Evolutionary conservation across 1,140 invertebrate genomes (phyloP).

Genomic region (Coenobita brevimanus): DNA sequence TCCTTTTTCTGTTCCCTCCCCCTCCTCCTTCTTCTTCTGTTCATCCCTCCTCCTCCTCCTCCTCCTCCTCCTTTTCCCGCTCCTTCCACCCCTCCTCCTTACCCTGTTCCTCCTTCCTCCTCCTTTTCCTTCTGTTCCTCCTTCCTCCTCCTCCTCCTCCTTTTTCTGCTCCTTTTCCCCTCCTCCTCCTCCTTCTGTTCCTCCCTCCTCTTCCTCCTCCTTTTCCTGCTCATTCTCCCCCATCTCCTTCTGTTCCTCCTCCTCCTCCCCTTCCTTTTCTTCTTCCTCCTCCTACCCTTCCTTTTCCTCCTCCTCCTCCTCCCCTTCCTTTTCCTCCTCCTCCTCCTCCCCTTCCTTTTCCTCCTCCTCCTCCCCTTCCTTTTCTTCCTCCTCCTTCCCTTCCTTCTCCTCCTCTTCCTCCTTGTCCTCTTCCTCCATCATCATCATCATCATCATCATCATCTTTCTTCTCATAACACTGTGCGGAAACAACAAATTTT

Average conservation of each 20-base stretch:
- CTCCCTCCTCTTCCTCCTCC: too few relatives aligned
- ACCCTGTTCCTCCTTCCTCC: not conserved
- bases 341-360: not conserved
- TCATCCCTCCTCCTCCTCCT: not conserved
- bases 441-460: too few relatives aligned
- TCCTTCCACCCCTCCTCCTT: not conserved
- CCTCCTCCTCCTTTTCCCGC: not conserved
- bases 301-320: not conserved
- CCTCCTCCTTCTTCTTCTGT: not conserved
- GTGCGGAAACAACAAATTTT: too few relatives aligned
- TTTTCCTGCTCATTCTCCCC: too few relatives aligned
- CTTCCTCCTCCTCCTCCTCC: not conserved
- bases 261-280: not conserved
- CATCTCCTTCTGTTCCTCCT: too few relatives aligned
- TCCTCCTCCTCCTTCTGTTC: too few relatives aligned
- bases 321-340: not conserved
- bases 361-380: too few relatives aligned
- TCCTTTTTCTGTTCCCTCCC: not conserved
- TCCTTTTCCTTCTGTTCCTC: not conserved
- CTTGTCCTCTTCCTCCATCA: too few relatives aligned
- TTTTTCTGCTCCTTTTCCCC: too few relatives aligned
- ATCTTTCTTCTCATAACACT: too few relatives aligned
- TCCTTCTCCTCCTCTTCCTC: too few relatives aligned
- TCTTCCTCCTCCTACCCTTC: not conserved
- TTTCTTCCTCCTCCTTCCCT: constrained; percentile 1